phyloP scores from a whole-genome alignment of 2,113 vertebrate genomes.

The Malurus cyaneus region DNA sequence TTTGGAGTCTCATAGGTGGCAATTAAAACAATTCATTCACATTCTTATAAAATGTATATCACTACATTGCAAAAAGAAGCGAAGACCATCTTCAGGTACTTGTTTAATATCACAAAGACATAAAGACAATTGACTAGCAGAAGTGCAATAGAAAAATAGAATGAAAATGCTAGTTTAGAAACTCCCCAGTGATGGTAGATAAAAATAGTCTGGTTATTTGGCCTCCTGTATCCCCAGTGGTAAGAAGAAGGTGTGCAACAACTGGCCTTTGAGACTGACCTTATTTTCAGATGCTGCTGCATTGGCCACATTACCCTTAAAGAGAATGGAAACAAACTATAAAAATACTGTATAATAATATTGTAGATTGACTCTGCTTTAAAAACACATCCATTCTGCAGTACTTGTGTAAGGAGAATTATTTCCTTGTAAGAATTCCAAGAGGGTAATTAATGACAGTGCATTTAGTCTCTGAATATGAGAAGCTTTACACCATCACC shows the following conservation, averaged over 20 bases:
- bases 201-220: neutral
- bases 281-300: neutral
- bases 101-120: neutral
- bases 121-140: neutral
- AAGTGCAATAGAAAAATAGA: neutral
- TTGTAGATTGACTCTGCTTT: neutral
- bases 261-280: neutral
- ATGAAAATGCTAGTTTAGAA: neutral
- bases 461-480: neutral
- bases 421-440: neutral
- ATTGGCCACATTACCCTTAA: neutral
- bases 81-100: neutral
- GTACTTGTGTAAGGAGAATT: neutral
- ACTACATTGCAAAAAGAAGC: neutral
- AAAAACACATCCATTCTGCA: neutral
- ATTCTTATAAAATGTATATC: neutral
- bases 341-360: neutral
- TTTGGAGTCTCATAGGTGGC: neutral
- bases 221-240: neutral
- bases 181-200: neutral
- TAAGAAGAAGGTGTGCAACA: neutral
- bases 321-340: neutral
- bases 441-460: neutral
- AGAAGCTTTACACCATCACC: neutral
- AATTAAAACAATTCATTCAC: neutral